Evolutionary conservation across 1,140 invertebrate species (phyloP).

Genomic region (Lutraria rhynchaena): DNA sequence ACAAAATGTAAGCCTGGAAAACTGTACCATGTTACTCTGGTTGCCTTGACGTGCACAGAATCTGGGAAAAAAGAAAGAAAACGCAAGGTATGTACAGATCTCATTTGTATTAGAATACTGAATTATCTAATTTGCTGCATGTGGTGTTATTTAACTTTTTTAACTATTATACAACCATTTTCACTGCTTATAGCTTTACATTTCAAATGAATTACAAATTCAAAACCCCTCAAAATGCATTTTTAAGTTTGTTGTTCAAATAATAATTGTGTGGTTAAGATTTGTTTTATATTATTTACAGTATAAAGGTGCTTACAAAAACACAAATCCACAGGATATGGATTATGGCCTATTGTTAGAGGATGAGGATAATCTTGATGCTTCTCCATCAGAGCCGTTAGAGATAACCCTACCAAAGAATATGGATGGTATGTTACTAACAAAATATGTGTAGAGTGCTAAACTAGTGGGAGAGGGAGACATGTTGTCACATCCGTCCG

Average conservation of each 20-base stretch:
- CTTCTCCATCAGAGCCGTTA: slow-evolving; percentile 77
- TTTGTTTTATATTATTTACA: slow-evolving; percentile 54
- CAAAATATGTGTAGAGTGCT: no score
- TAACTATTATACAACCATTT: no score
- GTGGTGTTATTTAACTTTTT: no score
- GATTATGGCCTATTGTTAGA: slow-evolving; percentile 74
- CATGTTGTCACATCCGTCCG: no score
- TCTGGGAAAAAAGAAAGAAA: slow-evolving; percentile 76
- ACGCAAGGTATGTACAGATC: slow-evolving; percentile 67
- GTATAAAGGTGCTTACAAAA: slow-evolving; percentile 75
- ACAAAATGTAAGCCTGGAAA: slow-evolving; percentile 81
- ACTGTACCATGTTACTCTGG: slow-evolving; percentile 77
- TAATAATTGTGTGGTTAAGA: no score
- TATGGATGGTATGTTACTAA: slow-evolving; percentile 72
- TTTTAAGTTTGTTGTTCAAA: no score
- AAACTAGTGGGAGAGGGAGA: no score
- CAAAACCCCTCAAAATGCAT: no score
- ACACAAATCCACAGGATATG: slow-evolving; percentile 67
- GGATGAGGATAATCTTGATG: slow-evolving; percentile 78
- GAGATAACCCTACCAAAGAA: slow-evolving; percentile 75
- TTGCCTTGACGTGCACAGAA: slow-evolving; percentile 80
- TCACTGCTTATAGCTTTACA: background rate
- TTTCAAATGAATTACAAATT: background rate
- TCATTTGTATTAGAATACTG: no score
- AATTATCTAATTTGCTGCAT: no score